Conservation (phyloP, 1,140 invertebrate species). For the Pogonognathellus flavescens region DNA sequence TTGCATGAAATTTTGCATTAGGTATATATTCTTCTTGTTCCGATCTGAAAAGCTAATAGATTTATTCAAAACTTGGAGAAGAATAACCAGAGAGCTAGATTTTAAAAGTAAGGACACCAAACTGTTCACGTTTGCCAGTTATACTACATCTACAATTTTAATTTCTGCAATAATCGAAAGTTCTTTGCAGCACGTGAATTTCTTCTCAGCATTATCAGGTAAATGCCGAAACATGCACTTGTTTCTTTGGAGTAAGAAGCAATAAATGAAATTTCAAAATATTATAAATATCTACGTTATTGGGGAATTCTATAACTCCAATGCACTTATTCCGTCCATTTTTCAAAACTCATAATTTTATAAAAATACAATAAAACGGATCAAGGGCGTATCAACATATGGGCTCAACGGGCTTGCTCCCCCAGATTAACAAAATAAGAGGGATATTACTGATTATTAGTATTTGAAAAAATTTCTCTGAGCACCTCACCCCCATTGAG, state of each 20-base stretch:
- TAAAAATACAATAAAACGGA: background rate
- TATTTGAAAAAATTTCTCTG: too few relatives aligned
- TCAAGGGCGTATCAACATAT: too few relatives aligned
- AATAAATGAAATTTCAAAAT: background rate
- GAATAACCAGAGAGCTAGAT: background rate
- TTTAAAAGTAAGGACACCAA: conserved; percentile 22
- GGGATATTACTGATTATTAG: too few relatives aligned
- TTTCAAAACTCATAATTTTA: background rate
- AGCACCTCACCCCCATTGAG: too few relatives aligned
- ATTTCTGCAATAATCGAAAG: background rate
- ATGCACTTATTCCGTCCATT: background rate
- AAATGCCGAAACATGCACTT: background rate
- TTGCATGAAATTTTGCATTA: background rate
- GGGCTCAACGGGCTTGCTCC: too few relatives aligned
- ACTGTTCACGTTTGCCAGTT: background rate
- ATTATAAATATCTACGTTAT: too few relatives aligned
- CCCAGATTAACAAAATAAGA: too few relatives aligned
- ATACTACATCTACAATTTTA: background rate
- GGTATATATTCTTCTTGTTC: conserved; percentile 41
- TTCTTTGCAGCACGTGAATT: background rate
- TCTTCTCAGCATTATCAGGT: background rate
- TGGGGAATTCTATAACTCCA: too few relatives aligned
- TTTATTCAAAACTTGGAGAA: conserved; percentile 41
- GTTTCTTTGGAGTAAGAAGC: background rate
- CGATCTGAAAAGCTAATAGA: background rate